A percentile compares a stretch with the other conserved stretches of the same genome.
Evolutionary conservation across 2,113 vertebrate genomes (phyloP).

Genomic region (Platichthys flesus): DNA sequence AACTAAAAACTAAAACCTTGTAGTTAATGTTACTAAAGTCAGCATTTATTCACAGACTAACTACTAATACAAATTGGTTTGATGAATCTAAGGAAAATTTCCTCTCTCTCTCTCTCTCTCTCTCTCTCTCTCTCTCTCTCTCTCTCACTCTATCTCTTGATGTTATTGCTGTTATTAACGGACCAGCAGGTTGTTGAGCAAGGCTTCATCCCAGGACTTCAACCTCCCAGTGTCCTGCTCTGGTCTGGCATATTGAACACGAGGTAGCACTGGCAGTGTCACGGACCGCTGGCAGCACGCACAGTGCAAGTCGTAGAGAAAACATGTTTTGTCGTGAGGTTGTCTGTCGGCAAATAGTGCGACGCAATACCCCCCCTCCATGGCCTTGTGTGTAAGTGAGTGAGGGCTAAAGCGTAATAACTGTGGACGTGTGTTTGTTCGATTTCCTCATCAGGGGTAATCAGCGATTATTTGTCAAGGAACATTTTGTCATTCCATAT

Average conservation of each 20-base stretch:
- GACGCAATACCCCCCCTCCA: slow-evolving; percentile 46
- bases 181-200: slow-evolving; percentile 45
- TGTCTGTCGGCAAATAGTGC: slow-evolving; percentile 66
- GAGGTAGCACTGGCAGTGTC: slow-evolving; percentile 51
- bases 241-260: slow-evolving; percentile 44
- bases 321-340: slow-evolving; percentile 74
- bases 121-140: no score
- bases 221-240: slow-evolving; percentile 37
- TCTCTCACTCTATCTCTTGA: background rate
- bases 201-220: slow-evolving; percentile 45
- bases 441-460: background rate
- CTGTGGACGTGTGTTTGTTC: slow-evolving; percentile 6
- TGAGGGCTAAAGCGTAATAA: slow-evolving; percentile 18
- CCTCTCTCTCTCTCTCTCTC: no score
- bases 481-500: background rate
- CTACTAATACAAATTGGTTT: no score
- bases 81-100: no score
- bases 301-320: slow-evolving; percentile 49
- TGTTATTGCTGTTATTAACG: background rate
- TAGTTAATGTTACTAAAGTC: no score
- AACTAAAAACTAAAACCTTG: no score
- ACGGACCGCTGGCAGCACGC: slow-evolving; percentile 51
- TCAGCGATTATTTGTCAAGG: background rate
- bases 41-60: no score
- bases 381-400: slow-evolving; percentile 48